Conservation (phyloP, 2,888 invertebrate species). For the Cerastoderma edule region DNA sequence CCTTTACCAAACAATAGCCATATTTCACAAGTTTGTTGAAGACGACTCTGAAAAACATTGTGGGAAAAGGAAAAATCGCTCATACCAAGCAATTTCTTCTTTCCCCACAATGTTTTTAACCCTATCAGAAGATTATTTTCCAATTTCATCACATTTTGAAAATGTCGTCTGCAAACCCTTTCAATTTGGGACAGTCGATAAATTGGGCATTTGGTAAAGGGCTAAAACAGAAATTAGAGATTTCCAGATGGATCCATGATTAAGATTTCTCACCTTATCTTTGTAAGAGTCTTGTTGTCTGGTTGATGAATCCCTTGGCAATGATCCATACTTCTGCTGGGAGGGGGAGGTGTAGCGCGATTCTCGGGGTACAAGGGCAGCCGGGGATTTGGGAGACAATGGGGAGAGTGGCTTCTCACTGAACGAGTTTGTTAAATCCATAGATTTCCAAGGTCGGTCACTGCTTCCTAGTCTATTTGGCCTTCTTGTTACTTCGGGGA, state of each 20-base stretch:
- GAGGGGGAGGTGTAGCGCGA: slow-evolving; percentile 27
- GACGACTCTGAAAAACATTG: not conserved
- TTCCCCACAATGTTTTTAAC: no score
- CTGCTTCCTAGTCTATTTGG: slow-evolving; percentile 8
- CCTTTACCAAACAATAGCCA: not conserved
- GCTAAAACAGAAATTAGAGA: not conserved
- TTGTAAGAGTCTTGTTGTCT: slow-evolving; percentile 3
- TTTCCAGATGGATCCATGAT: not conserved
- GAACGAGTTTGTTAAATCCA: slow-evolving; percentile 45
- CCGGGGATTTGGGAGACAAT: slow-evolving; percentile 49
- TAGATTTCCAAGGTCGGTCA: slow-evolving; percentile 42
- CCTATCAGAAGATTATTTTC: no score
- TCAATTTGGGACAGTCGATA: no score
- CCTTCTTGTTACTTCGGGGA: slow-evolving; percentile 30
- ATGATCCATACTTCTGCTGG: slow-evolving; percentile 10
- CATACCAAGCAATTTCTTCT: not conserved
- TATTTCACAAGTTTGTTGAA: not conserved
- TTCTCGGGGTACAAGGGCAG: slow-evolving; percentile 52
- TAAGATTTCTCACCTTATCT: slow-evolving; percentile 6
- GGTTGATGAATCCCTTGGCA: slow-evolving; percentile 1
- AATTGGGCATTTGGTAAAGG: no score
- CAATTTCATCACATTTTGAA: no score
- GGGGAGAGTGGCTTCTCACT: slow-evolving; percentile 44
- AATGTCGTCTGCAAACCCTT: no score
- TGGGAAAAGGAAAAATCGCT: slow-evolving; percentile 10